Percentiles rank a stretch among this genome's conserved stretches.
Evolutionary conservation across 2,797 vertebrate species (phyloP).

Genomic region (Coluber constrictor): DNA sequence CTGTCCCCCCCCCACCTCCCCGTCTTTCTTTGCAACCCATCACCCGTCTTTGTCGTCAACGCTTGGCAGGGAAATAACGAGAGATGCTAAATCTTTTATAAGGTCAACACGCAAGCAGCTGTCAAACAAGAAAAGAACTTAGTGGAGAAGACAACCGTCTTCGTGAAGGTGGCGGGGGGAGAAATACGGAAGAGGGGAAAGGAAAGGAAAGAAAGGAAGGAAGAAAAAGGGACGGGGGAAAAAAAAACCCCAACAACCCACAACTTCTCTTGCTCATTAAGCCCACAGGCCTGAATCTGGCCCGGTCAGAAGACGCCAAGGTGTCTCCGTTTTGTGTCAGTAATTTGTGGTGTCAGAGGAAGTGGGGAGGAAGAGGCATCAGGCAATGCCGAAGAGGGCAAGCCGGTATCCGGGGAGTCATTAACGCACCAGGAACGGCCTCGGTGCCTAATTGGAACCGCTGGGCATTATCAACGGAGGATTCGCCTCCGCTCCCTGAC

Average conservation of each 20-base stretch:
- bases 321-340: constrained; percentile 93
- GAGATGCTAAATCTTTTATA: constrained; percentile 99
- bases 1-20: too few relatives aligned
- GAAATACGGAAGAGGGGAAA: background rate
- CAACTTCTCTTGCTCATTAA: constrained; percentile 99
- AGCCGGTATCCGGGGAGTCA: constrained; percentile 84
- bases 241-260: constrained; percentile 20
- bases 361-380: constrained; percentile 70
- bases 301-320: constrained; percentile 77
- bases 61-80: constrained; percentile 99
- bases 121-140: constrained; percentile 99
- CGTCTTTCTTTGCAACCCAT: constrained; percentile 73
- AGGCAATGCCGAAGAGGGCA: constrained; percentile 74
- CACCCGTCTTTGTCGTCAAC: constrained; percentile 75
- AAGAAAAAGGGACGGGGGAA: rapidly evolving
- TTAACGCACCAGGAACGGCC: constrained; percentile 91
- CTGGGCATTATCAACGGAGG: constrained; percentile 99
- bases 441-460: constrained; percentile 98
- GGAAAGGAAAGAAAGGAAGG: background rate
- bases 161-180: background rate
- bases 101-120: constrained; percentile 99
- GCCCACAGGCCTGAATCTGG: constrained; percentile 92
- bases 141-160: constrained; percentile 80
- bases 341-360: constrained; percentile 88
- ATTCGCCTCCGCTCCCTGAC: constrained; percentile 96